Base-by-base conservation (phyloP, 2,888 invertebrate genomes). In the Polymixis lichenea region DNA sequence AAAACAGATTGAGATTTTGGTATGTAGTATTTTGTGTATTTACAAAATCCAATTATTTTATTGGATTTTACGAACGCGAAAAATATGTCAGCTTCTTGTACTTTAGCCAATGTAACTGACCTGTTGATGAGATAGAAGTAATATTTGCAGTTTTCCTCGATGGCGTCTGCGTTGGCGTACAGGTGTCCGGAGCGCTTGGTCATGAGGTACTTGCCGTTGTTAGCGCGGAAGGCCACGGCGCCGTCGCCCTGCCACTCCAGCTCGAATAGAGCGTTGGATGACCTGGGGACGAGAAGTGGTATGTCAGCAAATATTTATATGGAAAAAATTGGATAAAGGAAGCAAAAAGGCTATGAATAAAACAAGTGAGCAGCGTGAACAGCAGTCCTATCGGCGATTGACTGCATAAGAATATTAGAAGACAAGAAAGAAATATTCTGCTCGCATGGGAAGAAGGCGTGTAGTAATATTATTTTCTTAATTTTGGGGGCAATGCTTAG, bases 161-260 rank as follows among this genome's bases (percentile, higher is more conserved):
- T 97, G 80, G 97, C 93, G 93, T 98, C 99, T 2, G 98, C 97
- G 94, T 98, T 98, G 89, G 99, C 99, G 96, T 98, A 98, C 85
- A 99, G 97, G 94, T 99, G 99, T 19, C 99, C 99, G 65, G 99
- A 99, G 90, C 99, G 98, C 96, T 99, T 99, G 87, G 99, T 99
- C 87, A 98, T 98, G 87, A 99, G 97, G 95, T 98, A 99, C 93
- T 99, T 98, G 91, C 99, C 99, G 96, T 99, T 99, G 96, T 98
- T 98, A 89, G 99, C 99, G 88, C 99, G 98, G 97, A 99, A 98
- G 25, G 98, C 98, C 32, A 99, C 98, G 0, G 98, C 98, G 55
- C 99, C 99, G 93, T 99, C 99, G 49, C 98, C 98, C 91, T 98
- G 98, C 99, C 99, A 99, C 80, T 98, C 98, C 90, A 99, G 97